These are phyloP conservation scores for Bubo scandiacus DNA, from an alignment of 2,113 vertebrate species.

Conservation along the genomic window DNA sequence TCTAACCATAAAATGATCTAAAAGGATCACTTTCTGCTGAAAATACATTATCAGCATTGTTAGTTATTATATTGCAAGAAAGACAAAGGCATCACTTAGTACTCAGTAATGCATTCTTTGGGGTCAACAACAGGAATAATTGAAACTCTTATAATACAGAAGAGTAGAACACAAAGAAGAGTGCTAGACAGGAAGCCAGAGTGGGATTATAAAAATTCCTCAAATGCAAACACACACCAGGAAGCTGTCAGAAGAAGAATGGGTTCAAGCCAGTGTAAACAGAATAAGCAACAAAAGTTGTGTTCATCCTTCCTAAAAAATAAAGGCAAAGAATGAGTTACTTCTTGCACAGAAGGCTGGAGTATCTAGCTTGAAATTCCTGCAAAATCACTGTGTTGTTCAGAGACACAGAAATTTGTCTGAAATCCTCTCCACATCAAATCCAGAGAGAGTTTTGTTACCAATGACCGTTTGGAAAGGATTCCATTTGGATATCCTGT, in stretches of 20 bases:
- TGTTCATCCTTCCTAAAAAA: background rate
- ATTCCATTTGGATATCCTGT: background rate
- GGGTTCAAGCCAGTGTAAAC: background rate
- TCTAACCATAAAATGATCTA: background rate
- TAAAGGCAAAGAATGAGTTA: background rate
- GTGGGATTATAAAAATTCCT: background rate
- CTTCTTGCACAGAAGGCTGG: background rate
- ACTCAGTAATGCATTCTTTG: background rate
- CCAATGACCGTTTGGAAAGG: background rate
- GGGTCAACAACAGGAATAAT: background rate
- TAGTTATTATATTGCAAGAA: background rate
- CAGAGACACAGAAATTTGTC: background rate
- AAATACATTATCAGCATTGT: background rate
- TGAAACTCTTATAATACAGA: background rate
- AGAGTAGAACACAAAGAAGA: background rate
- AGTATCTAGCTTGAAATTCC: background rate
- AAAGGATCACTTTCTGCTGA: background rate
- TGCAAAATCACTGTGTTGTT: background rate
- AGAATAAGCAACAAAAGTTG: background rate
- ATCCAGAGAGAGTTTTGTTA: background rate
- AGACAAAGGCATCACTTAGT: background rate
- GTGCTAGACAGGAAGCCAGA: background rate
- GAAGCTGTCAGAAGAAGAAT: background rate
- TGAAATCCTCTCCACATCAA: background rate
- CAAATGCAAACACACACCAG: background rate